Evolutionary conservation across 2,888 invertebrate species (phyloP).

Genomic region (Parnassius glacialis): DNA sequence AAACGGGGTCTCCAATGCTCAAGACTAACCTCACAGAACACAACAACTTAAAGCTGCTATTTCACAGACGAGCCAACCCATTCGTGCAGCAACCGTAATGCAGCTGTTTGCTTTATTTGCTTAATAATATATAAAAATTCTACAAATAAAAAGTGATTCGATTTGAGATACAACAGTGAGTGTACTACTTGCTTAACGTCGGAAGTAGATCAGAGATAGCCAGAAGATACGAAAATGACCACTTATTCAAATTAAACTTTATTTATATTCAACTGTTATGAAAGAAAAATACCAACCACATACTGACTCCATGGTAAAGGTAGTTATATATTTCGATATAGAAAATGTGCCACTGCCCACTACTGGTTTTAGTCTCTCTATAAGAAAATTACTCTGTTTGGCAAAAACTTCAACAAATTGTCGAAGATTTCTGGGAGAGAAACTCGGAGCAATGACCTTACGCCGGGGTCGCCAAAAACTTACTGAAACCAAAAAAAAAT

Average conservation of each 20-base stretch:
- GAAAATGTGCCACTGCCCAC: conserved; percentile 38
- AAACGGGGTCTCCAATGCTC: too few species aligned
- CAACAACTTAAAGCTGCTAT: too few species aligned
- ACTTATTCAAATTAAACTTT: too few species aligned
- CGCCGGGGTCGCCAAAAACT: conserved; percentile 55
- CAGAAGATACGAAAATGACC: not conserved
- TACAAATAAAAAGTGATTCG: too few species aligned
- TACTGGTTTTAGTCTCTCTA: conserved; percentile 32
- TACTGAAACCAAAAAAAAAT: conserved; percentile 32
- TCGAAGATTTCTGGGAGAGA: conserved; percentile 42
- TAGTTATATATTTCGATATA: conserved; percentile 43
- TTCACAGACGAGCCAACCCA: too few species aligned
- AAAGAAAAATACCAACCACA: conserved; percentile 38
- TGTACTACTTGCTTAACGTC: too few species aligned
- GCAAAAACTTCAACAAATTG: conserved; percentile 42
- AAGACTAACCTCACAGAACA: too few species aligned
- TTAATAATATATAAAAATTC: too few species aligned
- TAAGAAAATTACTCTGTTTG: conserved; percentile 40
- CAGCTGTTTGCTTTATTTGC: too few species aligned
- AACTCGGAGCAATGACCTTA: conserved; percentile 47
- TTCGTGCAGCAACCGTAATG: too few species aligned
- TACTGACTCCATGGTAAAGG: conserved; percentile 48
- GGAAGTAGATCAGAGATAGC: not conserved
- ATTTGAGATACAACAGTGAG: too few species aligned
- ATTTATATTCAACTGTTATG: too few species aligned